These are phyloP conservation scores for Allacma fusca DNA, from an alignment of 2,888 invertebrate genomes.

Conservation along the genomic window DNA sequence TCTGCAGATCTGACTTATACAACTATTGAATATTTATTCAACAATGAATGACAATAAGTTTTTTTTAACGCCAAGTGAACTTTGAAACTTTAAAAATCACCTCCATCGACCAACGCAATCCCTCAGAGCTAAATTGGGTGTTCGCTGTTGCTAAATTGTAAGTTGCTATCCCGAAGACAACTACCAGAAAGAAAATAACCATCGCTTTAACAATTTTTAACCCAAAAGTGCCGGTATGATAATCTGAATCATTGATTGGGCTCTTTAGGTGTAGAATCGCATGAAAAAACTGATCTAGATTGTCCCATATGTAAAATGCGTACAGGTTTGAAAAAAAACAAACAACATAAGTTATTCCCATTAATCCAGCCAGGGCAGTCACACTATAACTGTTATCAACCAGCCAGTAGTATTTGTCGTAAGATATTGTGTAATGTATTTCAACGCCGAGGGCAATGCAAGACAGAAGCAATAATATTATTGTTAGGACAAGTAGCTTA, in stretches of 20 bases:
- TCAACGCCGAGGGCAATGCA: not conserved
- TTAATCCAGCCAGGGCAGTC: not conserved
- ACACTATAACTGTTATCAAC: not conserved
- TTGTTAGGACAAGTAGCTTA: too few species aligned
- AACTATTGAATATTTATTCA: not conserved
- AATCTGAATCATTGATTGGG: not conserved
- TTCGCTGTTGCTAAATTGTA: not conserved
- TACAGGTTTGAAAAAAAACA: not conserved
- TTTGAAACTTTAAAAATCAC: too few species aligned
- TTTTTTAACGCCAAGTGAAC: too few species aligned
- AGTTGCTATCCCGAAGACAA: not conserved
- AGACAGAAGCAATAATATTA: not conserved
- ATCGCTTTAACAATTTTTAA: constrained; percentile 14
- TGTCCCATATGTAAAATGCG: constrained; percentile 25
- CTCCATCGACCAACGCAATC: constrained; percentile 17
- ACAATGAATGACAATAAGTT: not conserved
- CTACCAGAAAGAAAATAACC: not conserved
- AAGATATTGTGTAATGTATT: not conserved
- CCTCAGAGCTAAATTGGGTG: not conserved
- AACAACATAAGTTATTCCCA: not conserved
- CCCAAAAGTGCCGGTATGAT: constrained; percentile 15
- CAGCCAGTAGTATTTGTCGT: constrained; percentile 33
- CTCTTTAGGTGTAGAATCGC: not conserved
- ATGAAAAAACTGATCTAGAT: not conserved
- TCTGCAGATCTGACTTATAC: constrained; percentile 23